phyloP scores from a whole-genome alignment of 2,888 invertebrate species.

The Agrotis clavis region DNA sequence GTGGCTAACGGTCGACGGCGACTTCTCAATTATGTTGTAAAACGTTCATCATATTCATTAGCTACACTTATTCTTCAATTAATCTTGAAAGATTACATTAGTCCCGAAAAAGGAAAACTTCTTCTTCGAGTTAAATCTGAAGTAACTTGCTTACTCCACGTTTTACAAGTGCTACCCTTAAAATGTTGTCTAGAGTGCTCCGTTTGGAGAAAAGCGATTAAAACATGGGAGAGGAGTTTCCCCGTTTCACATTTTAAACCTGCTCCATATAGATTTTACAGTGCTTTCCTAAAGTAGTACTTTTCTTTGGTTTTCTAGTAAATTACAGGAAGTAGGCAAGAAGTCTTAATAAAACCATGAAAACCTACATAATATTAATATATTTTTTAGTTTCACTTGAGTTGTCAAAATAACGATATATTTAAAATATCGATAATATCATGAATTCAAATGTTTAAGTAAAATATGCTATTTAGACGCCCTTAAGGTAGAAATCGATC shows the following conservation, averaged over 20 bases:
- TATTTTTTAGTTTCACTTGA: neutral
- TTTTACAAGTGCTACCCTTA: slow-evolving; percentile 23
- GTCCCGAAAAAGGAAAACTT: slow-evolving; percentile 21
- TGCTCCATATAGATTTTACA: neutral
- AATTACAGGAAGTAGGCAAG: neutral
- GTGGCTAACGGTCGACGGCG: slow-evolving; percentile 50
- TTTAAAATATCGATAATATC: neutral
- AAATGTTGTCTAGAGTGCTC: slow-evolving; percentile 26
- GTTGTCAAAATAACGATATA: neutral
- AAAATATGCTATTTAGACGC: slow-evolving; percentile 33
- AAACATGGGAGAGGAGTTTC: slow-evolving; percentile 34
- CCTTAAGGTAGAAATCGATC: slow-evolving; percentile 56
- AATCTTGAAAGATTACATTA: slow-evolving; percentile 36
- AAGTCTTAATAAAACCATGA: neutral
- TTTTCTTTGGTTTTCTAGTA: neutral
- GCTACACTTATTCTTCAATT: slow-evolving; percentile 46
- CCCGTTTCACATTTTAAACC: slow-evolving; percentile 17
- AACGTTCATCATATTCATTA: slow-evolving; percentile 73
- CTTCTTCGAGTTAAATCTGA: slow-evolving; percentile 28
- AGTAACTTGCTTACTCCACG: slow-evolving; percentile 19
- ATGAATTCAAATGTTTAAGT: slow-evolving; percentile 27
- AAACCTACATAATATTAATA: neutral
- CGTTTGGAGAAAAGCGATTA: slow-evolving; percentile 35
- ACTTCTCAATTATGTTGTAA: slow-evolving; percentile 64
- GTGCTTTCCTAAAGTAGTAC: neutral